These are phyloP conservation scores for Austrofundulus limnaeus DNA, from an alignment of 2,113 vertebrate genomes.

Conservation along the genomic window DNA sequence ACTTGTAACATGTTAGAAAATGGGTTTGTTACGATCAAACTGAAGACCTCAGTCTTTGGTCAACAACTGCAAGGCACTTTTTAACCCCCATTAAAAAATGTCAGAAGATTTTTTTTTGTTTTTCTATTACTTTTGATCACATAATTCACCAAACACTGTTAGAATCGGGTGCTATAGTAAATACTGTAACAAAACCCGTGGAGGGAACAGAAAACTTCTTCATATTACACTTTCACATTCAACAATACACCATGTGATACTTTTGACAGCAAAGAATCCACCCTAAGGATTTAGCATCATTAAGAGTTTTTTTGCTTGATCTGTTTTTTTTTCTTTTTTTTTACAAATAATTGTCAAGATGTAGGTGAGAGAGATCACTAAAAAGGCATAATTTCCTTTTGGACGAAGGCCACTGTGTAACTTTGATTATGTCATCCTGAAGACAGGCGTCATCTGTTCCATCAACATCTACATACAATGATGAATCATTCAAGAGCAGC, in stretches of 20 bases:
- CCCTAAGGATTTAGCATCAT: neutral
- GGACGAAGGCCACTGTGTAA: neutral
- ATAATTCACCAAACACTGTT: no score
- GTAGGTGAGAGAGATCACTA: neutral
- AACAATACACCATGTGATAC: neutral
- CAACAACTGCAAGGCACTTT: no score
- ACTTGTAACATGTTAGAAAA: neutral
- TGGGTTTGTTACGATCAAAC: conserved; percentile 16
- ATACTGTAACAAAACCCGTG: no score
- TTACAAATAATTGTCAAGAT: neutral
- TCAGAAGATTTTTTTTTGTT: no score
- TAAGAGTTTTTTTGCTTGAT: neutral
- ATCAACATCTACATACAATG: neutral
- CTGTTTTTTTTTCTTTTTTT: neutral
- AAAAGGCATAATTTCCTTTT: conserved; percentile 1
- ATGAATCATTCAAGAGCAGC: conserved; percentile 17
- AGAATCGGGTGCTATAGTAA: no score
- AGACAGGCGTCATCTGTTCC: neutral
- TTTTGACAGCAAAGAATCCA: neutral
- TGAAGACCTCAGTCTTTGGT: conserved; percentile 18
- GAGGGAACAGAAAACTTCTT: no score
- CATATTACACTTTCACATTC: conserved; percentile 49
- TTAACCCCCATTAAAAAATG: no score
- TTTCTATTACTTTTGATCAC: no score
- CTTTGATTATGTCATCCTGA: conserved; percentile 12